These are phyloP conservation scores for Bolinopsis microptera DNA, from an alignment of 37 sponge, comb jelly and placozoan genomes.

Conservation along the genomic window DNA sequence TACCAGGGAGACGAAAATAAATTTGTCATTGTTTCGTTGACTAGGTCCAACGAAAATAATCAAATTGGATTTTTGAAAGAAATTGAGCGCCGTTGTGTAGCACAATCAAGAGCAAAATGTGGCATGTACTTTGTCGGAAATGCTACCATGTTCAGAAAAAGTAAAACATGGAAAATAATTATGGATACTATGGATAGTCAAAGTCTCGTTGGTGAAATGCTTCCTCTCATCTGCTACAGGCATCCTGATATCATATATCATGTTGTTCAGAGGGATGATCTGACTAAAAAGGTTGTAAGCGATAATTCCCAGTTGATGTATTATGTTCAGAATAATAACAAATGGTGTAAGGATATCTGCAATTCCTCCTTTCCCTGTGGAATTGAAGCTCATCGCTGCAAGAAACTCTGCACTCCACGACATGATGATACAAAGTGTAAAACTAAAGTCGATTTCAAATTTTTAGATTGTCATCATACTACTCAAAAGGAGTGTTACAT, in stretches of 20 bases:
- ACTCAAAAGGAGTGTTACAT: slow-evolving; percentile 74
- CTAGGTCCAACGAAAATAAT: slow-evolving; percentile 75
- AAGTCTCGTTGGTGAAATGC: slow-evolving; percentile 66
- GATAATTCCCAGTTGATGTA: not conserved
- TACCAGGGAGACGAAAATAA: slow-evolving; percentile 96
- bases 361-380: not conserved
- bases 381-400: slow-evolving; percentile 35
- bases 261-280: slow-evolving; percentile 68
- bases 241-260: slow-evolving; percentile 70
- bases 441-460: not conserved
- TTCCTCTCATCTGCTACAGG: slow-evolving; percentile 77
- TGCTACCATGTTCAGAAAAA: slow-evolving; percentile 66
- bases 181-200: slow-evolving; percentile 67
- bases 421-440: slow-evolving; percentile 15
- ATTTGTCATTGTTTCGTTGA: slow-evolving; percentile 81
- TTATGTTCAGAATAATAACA: not conserved
- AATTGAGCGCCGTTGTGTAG: slow-evolving; percentile 84
- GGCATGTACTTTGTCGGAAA: slow-evolving; percentile 91
- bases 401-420: slow-evolving; percentile 47
- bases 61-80: slow-evolving; percentile 82
- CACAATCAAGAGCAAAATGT: slow-evolving; percentile 85
- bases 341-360: slow-evolving; percentile 1
- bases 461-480: slow-evolving; percentile 77
- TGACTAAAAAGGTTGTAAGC: slow-evolving; percentile 57
- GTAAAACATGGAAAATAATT: slow-evolving; percentile 78